Evolutionary conservation across 2,113 vertebrate genomes (phyloP), one percentile per base, ranked within the genome.

Genomic region (Nothoprocta perdicaria): DNA sequence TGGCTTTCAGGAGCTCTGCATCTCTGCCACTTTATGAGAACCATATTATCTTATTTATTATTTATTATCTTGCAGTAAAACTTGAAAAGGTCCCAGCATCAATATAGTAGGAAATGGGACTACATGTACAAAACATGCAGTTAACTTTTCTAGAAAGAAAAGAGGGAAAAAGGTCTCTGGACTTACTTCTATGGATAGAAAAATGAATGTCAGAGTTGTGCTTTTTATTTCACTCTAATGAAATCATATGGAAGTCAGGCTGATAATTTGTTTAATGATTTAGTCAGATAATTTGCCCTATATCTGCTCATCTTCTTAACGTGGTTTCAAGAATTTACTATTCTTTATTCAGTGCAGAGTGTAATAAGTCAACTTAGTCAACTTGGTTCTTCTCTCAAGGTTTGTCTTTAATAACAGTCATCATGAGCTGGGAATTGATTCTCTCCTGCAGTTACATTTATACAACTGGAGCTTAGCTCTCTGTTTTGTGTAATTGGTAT

Each of bases 401-500:
- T 89, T 80, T 86, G 7, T 74, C 43, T 65, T 79, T 90, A 55
- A 68, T 81, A 58, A 10, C n/a, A 75, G 27, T 21, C 0, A 1
- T 35, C 62, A 33, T 19, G 74, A 75, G 31, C 41, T 75, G 19
- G 88, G 18, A 83, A 88, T 80, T 85, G 8, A 72, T 91, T 89
- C 29, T 91, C 15, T 83, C 43, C 41, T 80, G 35, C 52, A 93
- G 69, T 78, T n/a, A 53, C 48, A 52, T 86, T 91, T 92, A 61
- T 58, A 84, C 66, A 94, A 71, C 57, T 50, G 12, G 53, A 80
- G 23, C 75, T 95, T 60, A 87, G 41, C 48, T 86, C 21, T 66
- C 50, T 90, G 40, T 55, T 92, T 74, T 84, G 27, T 89, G 26
- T 90, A 89, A 94, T 85, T 90, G 35, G 41, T 33, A 75, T 93